Conservation (phyloP, 2,797 vertebrate species). For the Dermochelys coriacea region DNA sequence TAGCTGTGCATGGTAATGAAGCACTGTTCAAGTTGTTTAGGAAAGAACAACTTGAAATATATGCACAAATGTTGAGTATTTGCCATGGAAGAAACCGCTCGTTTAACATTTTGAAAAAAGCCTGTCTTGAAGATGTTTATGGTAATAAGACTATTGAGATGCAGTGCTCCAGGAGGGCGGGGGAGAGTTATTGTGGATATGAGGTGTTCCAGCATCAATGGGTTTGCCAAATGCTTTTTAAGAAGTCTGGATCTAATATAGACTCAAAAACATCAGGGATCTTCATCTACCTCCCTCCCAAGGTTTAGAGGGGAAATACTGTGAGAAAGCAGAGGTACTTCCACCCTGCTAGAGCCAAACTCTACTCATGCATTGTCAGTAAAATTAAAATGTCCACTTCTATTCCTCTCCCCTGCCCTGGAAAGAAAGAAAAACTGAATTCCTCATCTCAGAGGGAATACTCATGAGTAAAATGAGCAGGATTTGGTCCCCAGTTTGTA, state of each 20-base stretch:
- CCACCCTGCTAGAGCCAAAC: not conserved
- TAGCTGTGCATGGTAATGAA: not conserved
- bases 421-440: constrained; percentile 33
- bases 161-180: not conserved
- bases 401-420: not conserved
- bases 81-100: fast-evolving
- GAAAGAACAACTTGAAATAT: not conserved
- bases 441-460: not conserved
- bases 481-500: not conserved
- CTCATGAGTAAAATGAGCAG: constrained; percentile 21
- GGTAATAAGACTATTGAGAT: not conserved
- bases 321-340: not conserved
- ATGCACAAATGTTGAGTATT: fast-evolving
- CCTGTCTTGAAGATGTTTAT: not conserved
- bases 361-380: not conserved
- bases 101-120: not conserved
- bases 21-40: not conserved
- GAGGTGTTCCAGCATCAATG: not conserved
- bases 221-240: too few relatives aligned
- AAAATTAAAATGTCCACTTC: not conserved
- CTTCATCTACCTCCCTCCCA: not conserved
- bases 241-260: too few relatives aligned
- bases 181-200: not conserved
- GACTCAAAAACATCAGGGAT: not conserved
- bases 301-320: not conserved